These are phyloP conservation scores for Rhinatrema bivittatum DNA, from an alignment of 2,797 vertebrate genomes.

Conservation along the genomic window DNA sequence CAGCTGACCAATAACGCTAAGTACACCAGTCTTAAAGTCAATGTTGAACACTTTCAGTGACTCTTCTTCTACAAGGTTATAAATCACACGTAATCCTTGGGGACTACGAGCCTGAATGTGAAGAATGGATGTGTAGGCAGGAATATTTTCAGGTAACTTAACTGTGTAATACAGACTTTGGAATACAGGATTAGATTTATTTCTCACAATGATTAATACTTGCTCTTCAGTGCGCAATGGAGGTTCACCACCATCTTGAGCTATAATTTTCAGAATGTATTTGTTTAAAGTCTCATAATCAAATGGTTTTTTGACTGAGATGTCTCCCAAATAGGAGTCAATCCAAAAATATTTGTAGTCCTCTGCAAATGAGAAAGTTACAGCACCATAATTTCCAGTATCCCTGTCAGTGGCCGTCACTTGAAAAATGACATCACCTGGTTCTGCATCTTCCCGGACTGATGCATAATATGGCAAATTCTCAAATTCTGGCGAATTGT, in stretches of 20 bases:
- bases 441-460: conserved; percentile 79
- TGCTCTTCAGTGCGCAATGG: conserved; percentile 59
- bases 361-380: conserved; percentile 77
- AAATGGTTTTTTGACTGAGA: conserved; percentile 82
- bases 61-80: conserved; percentile 84
- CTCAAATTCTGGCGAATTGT: conserved; percentile 79
- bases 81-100: conserved; percentile 88
- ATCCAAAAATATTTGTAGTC: conserved; percentile 82
- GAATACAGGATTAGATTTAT: conserved; percentile 88
- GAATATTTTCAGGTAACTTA: conserved; percentile 84
- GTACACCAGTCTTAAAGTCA: conserved; percentile 90
- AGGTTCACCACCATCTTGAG: conserved; percentile 72
- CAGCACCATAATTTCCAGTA: conserved; percentile 68
- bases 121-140: conserved; percentile 80
- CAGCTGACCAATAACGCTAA: conserved; percentile 74
- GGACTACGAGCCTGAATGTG: conserved; percentile 93
- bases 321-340: conserved; percentile 81
- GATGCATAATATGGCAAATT: conserved; percentile 79
- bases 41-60: conserved; percentile 74
- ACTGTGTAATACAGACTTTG: conserved; percentile 84
- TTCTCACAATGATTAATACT: conserved; percentile 79
- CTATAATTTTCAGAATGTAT: conserved; percentile 74
- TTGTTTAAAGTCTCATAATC: conserved; percentile 86
- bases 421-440: conserved; percentile 88
- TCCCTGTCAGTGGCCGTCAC: conserved; percentile 80